phyloP scores from a whole-genome alignment of 2,113 vertebrate species.

The Notothenia coriiceps region DNA sequence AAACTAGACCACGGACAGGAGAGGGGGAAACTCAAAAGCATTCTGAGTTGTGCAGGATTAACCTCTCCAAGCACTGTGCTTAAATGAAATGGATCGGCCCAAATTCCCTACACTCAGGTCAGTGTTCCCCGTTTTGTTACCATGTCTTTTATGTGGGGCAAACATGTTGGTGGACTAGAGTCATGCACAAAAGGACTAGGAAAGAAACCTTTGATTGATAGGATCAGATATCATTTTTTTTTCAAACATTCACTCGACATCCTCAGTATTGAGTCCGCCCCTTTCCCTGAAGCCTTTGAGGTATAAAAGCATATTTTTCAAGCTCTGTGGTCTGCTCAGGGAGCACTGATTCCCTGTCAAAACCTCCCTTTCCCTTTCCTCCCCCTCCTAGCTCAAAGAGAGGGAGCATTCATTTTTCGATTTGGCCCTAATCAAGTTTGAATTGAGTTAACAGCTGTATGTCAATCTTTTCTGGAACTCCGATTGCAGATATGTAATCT shows the following conservation, averaged over 20 bases:
- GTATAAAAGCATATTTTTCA: slow-evolving; percentile 45
- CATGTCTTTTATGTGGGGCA: slow-evolving; percentile 18
- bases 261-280: slow-evolving; percentile 30
- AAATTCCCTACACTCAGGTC: slow-evolving; percentile 43
- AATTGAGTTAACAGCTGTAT: slow-evolving; percentile 82
- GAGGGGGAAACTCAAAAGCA: slow-evolving; percentile 58
- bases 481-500: slow-evolving; percentile 84
- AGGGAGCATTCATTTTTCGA: slow-evolving; percentile 82
- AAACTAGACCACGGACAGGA: slow-evolving; percentile 46
- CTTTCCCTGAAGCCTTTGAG: slow-evolving; percentile 47
- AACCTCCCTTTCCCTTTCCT: slow-evolving; percentile 43
- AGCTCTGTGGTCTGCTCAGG: slow-evolving; percentile 44
- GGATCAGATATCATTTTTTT: slow-evolving; percentile 50
- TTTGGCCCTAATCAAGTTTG: slow-evolving; percentile 84
- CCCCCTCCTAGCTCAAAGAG: slow-evolving; percentile 58
- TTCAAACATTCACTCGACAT: slow-evolving; percentile 43
- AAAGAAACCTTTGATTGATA: slow-evolving; percentile 37
- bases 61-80: slow-evolving; percentile 60
- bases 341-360: slow-evolving; percentile 62
- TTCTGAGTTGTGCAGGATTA: slow-evolving; percentile 68
- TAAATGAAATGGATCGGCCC: slow-evolving; percentile 70
- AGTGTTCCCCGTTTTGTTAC: slow-evolving; percentile 30
- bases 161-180: neutral
- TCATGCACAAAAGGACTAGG: slow-evolving; percentile 17
- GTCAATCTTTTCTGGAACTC: slow-evolving; percentile 82